Evolutionary conservation across 1,140 invertebrate species (phyloP), one percentile per base, ranked within the genome.

Genomic region (Nylanderia fulva): DNA sequence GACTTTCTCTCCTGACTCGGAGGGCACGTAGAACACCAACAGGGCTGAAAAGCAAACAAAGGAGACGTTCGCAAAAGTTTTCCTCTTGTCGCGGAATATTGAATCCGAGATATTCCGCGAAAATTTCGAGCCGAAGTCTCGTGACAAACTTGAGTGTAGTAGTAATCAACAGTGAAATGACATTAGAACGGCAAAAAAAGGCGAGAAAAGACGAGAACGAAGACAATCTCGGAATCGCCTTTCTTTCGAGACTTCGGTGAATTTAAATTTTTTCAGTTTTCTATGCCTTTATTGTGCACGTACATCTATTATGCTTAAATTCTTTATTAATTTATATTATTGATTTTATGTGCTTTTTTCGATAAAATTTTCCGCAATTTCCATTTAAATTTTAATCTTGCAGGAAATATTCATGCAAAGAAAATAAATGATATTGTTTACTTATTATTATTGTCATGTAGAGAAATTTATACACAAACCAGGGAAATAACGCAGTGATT

Each of bases 21-120:
- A 98, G 36, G 98, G 98, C 91, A 99, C 98, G 95, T 98, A 98
- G 94, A 99, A 99, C 54, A 98, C 98, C 56, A 99, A 95, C 42
- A 99, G 95, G 45, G 98, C 98, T 97, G 96, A 91, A 94, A 94
- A 90, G 8, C 58, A 60, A 83, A 83, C 21, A 29, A 21, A 13
- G 72, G 56, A n/a, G 72, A n/a, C 33, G 68, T 75, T 33, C 8
- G 18, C 27, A 11, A 13, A 48, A 63, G 24, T 66, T 61, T 21
- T 11, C 18, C 66, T 27, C 13, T 36, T 76, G 58, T 56, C 76
- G 21, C 39, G 42, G 83, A 88, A 85, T 89, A 89, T 88, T 77
- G 76, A 86, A 77, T 68, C 68, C 60, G 5, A 39, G 15, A 29
- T 60, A 86, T 89, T 88, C 27, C 39, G 24, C 21, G 21, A 15